Percentiles rank a stretch among this genome's conserved stretches.
Conservation (phyloP, 2,113 vertebrate species). For the Cyanoramphus novaezelandiae region DNA sequence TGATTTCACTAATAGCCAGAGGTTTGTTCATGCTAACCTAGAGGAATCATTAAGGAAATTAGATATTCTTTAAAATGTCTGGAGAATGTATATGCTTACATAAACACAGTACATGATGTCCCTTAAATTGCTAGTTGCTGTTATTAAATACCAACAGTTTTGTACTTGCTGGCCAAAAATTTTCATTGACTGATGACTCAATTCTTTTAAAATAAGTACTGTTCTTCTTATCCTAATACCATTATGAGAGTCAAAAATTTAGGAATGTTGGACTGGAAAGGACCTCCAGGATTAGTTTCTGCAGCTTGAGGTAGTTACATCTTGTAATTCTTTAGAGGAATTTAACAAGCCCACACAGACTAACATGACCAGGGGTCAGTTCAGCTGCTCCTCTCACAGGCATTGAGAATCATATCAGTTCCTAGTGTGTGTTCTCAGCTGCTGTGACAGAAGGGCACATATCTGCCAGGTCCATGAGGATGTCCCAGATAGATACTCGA, state of each 20-base stretch:
- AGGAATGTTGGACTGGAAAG: not conserved
- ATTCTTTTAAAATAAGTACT: not conserved
- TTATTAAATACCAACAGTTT: not conserved
- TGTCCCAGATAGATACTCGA: not conserved
- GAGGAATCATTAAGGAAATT: not conserved
- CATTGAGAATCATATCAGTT: not conserved
- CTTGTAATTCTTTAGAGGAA: not conserved
- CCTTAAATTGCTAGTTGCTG: not conserved
- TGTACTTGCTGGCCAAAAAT: not conserved
- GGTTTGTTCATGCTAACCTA: not conserved
- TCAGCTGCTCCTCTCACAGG: not conserved
- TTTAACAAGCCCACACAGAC: not conserved
- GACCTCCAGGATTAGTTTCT: not conserved
- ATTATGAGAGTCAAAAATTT: not conserved
- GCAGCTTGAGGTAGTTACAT: not conserved
- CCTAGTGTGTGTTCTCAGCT: not conserved
- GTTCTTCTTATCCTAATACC: not conserved
- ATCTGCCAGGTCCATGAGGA: not conserved
- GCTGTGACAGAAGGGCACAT: not conserved
- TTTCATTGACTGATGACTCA: not conserved
- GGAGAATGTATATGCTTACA: not conserved
- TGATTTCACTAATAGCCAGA: not conserved
- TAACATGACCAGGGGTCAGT: not conserved
- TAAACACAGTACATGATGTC: not conserved
- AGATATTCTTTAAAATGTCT: not conserved